These are phyloP conservation scores for Sitobion miscanthi DNA, from an alignment of 1,140 invertebrate species.

Conservation along the genomic window DNA sequence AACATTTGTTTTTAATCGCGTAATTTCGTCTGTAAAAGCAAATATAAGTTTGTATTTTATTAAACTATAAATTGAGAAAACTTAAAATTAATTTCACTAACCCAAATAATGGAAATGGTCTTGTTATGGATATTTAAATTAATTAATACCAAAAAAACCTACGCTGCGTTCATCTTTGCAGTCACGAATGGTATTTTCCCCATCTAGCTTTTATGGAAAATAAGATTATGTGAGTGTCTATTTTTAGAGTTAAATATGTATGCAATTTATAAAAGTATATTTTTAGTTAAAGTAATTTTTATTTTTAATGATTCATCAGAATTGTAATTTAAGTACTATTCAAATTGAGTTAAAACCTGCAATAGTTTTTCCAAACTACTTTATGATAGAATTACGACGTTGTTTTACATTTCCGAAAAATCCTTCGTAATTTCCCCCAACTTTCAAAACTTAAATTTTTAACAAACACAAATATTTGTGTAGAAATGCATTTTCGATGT, in stretches of 20 bases:
- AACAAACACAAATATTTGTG: neutral
- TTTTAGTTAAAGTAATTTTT: neutral
- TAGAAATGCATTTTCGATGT: neutral
- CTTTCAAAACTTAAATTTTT: neutral
- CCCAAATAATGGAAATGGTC: no score
- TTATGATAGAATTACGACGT: neutral
- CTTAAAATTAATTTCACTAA: neutral
- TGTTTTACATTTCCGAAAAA: neutral
- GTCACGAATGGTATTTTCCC: no score
- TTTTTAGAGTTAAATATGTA: neutral
- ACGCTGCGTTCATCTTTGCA: no score
- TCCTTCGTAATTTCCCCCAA: no score
- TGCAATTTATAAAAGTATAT: neutral
- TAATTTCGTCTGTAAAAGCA: neutral
- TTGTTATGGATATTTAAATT: no score
- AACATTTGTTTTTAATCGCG: neutral
- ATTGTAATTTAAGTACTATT: neutral
- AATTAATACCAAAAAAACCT: no score
- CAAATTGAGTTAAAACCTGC: neutral
- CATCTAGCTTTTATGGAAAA: neutral
- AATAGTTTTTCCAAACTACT: neutral
- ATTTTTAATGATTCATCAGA: neutral
- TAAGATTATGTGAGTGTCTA: neutral
- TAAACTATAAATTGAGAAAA: neutral
- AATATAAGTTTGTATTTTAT: neutral